These are phyloP conservation scores for Danaus plexippus DNA, from an alignment of 1,140 invertebrate species.

Conservation along the genomic window DNA sequence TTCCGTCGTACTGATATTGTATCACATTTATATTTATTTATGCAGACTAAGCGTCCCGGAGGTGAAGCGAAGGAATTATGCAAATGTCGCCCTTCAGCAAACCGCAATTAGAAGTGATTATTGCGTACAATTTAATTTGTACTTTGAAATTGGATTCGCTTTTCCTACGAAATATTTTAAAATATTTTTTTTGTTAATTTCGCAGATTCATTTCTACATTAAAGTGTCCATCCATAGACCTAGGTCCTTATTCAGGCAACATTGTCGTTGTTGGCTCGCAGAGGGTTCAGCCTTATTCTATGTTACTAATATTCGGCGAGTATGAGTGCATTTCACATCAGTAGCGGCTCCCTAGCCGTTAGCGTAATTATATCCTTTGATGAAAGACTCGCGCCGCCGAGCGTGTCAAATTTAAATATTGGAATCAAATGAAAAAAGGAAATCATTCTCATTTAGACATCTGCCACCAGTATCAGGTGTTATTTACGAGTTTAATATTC, in stretches of 20 bases:
- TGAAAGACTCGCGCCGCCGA: conserved; percentile 11
- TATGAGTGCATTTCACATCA: no score
- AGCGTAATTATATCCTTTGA: conserved; percentile 25
- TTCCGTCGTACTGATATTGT: conserved; percentile 21
- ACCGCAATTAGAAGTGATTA: conserved; percentile 51
- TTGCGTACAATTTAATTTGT: conserved; percentile 37
- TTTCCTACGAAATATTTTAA: neutral
- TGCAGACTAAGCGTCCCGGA: conserved; percentile 37
- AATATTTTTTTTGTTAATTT: neutral
- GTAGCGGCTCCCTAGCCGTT: conserved; percentile 10
- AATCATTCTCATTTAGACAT: conserved; percentile 20
- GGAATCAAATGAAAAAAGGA: conserved; percentile 26
- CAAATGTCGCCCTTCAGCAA: conserved; percentile 44
- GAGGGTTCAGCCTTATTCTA: no score
- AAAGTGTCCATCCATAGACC: no score
- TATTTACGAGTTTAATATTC: conserved; percentile 24
- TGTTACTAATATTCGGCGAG: no score
- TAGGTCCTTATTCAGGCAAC: no score
- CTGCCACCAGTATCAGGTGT: conserved; percentile 18
- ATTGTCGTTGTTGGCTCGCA: no score
- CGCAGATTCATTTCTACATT: no score
- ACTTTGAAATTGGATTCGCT: conserved; percentile 6
- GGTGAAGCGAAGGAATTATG: conserved; percentile 40
- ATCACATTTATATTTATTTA: conserved; percentile 48
- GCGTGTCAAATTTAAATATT: conserved; percentile 24